Conservation (phyloP, 2,888 invertebrate species). For the Nomada lathburiana region DNA sequence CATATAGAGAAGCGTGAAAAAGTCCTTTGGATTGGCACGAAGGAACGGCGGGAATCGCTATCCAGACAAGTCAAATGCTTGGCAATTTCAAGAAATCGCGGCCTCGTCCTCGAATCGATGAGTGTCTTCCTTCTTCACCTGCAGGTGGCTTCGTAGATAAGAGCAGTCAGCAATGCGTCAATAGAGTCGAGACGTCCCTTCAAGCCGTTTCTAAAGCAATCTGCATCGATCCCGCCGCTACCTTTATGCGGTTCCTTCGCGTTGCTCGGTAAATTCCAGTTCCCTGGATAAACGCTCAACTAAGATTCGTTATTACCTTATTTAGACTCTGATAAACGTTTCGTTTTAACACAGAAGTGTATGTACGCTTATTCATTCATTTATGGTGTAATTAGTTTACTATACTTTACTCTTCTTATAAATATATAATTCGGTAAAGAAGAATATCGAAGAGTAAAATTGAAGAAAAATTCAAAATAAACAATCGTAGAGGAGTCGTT, state of each 20-base stretch:
- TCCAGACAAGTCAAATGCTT: slow-evolving; percentile 39
- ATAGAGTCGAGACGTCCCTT: slow-evolving; percentile 49
- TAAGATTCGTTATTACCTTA: slow-evolving; percentile 19
- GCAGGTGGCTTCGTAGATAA: slow-evolving; percentile 48
- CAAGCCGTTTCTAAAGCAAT: slow-evolving; percentile 53
- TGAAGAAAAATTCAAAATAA: too few species aligned
- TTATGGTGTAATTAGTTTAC: too few species aligned
- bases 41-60: slow-evolving; percentile 4
- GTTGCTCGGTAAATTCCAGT: slow-evolving; percentile 20
- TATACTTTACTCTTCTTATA: too few species aligned
- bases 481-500: too few species aligned
- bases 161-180: slow-evolving; percentile 58
- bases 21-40: background rate
- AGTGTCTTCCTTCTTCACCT: slow-evolving; percentile 42
- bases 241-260: slow-evolving; percentile 42
- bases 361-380: too few species aligned
- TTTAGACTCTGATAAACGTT: background rate
- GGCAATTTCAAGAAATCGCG: slow-evolving; percentile 53
- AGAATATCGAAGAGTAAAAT: too few species aligned
- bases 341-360: too few species aligned
- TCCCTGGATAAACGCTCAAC: slow-evolving; percentile 23
- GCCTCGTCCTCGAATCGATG: slow-evolving; percentile 47
- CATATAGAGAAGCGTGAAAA: background rate
- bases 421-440: too few species aligned
- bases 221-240: slow-evolving; percentile 52